These are phyloP conservation scores for Trachymyrmex septentrionalis DNA, from an alignment of 1,140 invertebrate genomes.

Conservation along the genomic window DNA sequence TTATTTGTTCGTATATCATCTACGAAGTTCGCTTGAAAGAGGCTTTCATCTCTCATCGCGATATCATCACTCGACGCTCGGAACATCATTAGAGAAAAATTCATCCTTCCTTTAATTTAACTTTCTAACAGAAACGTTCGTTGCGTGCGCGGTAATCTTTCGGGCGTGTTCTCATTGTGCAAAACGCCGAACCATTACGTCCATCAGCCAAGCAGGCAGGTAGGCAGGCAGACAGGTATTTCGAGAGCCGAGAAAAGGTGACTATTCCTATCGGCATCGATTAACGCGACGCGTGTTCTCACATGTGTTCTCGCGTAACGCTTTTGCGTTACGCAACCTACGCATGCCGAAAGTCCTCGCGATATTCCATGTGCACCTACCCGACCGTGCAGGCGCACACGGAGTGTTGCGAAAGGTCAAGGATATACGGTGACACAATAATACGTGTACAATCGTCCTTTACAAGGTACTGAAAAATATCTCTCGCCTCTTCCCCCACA, in stretches of 20 bases:
- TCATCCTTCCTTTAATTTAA: not conserved
- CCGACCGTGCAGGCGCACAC: conserved; percentile 21
- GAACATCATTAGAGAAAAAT: conserved; percentile 1
- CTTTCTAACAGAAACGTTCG: not conserved
- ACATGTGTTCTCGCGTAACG: conserved; percentile 22
- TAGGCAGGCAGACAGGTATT: conserved; percentile 3
- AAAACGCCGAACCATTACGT: conserved; percentile 34
- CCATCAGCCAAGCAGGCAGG: not conserved
- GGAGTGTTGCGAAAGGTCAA: conserved; percentile 66
- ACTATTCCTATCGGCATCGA: conserved; percentile 37
- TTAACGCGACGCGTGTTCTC: conserved; percentile 22
- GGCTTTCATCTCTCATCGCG: conserved; percentile 8
- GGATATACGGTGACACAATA: conserved; percentile 52
- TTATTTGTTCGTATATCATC: not conserved
- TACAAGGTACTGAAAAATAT: conserved; percentile 26
- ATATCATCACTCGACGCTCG: not conserved
- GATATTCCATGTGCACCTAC: conserved; percentile 43
- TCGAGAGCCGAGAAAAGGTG: conserved; percentile 47
- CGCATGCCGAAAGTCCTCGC: conserved; percentile 43
- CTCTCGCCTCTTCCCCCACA: too few relatives aligned
- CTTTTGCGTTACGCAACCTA: conserved; percentile 57
- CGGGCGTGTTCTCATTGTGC: conserved; percentile 35
- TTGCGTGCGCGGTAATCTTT: conserved; percentile 3
- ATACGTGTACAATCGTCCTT: conserved; percentile 20
- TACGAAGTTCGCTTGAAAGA: not conserved